phyloP scores from a whole-genome alignment of 2,113 vertebrate species.

The Macquaria ambigua region DNA sequence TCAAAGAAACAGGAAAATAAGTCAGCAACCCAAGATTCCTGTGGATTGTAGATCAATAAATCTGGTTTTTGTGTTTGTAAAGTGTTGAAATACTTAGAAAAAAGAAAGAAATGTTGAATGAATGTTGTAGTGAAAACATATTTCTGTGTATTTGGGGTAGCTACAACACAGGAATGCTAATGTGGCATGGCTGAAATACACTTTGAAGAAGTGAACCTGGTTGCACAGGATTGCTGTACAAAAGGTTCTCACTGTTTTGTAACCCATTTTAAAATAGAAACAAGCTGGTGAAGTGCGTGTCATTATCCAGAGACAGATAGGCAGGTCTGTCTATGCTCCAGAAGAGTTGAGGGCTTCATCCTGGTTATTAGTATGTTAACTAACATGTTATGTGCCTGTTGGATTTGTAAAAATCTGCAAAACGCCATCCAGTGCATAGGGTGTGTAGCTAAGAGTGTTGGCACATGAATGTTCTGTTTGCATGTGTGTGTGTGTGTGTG shows the following conservation, averaged over 20 bases:
- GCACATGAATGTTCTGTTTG: neutral
- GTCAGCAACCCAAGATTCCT: neutral
- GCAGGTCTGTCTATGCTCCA: constrained; percentile 6
- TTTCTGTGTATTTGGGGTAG: neutral
- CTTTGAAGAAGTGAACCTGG: constrained; percentile 25
- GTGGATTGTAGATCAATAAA: constrained; percentile 5
- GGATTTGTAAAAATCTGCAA: constrained; percentile 30
- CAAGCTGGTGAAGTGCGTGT: constrained; percentile 24
- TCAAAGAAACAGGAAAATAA: constrained; percentile 24
- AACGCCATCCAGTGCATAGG: neutral
- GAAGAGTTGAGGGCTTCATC: constrained; percentile 15
- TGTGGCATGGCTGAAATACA: neutral
- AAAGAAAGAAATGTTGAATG: neutral
- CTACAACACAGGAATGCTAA: constrained; percentile 16
- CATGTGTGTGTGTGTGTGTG: neutral
- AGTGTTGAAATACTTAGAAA: neutral
- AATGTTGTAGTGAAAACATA: neutral
- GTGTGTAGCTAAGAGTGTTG: neutral
- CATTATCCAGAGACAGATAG: constrained; percentile 33
- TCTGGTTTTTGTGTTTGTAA: neutral
- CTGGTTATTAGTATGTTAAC: too few relatives aligned
- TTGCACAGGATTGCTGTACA: constrained; percentile 29
- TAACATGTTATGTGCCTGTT: neutral
- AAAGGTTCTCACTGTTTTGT: constrained; percentile 13
- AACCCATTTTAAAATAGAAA: constrained; percentile 47